phyloP scores from a whole-genome alignment of 2,797 vertebrate species.

The Lepidocolaptes lacrymiger region DNA sequence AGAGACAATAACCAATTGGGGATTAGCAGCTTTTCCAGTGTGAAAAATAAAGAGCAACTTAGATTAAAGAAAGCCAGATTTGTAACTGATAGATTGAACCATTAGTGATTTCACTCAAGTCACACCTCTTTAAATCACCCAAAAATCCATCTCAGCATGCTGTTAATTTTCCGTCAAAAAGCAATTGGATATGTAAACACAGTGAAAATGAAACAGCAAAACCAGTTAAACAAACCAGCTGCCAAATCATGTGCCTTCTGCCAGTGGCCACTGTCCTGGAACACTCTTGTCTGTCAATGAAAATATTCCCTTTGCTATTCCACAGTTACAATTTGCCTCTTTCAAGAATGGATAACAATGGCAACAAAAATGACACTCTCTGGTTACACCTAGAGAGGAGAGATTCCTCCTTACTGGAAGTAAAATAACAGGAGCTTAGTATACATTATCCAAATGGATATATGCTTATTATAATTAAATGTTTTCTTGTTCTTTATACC shows the following conservation, averaged over 20 bases:
- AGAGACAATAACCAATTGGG: background rate
- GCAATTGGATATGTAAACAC: background rate
- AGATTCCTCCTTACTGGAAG: background rate
- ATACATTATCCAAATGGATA: background rate
- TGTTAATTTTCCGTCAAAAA: background rate
- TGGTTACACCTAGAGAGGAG: background rate
- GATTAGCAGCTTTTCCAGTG: background rate
- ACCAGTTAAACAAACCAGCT: background rate
- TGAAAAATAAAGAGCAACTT: background rate
- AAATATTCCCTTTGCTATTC: background rate
- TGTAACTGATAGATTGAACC: background rate
- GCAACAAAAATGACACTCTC: background rate
- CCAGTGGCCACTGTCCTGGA: background rate
- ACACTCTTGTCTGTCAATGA: background rate
- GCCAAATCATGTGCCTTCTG: background rate
- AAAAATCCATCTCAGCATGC: background rate
- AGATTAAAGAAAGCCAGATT: background rate
- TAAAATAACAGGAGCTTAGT: background rate
- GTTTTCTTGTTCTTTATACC: background rate
- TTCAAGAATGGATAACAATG: background rate
- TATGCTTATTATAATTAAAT: background rate
- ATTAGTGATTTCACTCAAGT: background rate
- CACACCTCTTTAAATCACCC: background rate
- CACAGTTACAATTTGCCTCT: background rate
- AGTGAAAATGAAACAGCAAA: background rate